phyloP scores from a whole-genome alignment of 2,888 invertebrate species.

The Gasteruption jaculator region DNA sequence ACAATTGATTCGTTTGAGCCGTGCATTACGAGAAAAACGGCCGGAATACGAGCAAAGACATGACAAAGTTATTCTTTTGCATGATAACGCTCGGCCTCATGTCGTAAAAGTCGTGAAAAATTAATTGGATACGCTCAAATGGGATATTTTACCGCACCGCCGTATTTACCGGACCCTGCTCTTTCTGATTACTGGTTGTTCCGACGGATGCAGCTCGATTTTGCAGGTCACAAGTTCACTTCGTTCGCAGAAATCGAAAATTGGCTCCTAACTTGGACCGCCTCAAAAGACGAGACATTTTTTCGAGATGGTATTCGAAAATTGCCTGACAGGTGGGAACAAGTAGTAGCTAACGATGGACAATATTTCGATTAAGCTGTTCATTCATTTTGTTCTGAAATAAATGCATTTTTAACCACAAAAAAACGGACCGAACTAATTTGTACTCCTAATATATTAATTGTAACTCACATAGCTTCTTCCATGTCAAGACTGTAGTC shows the following conservation, averaged over 20 bases:
- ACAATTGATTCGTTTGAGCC: slow-evolving; percentile 22
- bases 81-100: slow-evolving; percentile 27
- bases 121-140: slow-evolving; percentile 23
- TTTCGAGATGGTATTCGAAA: slow-evolving; percentile 17
- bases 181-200: slow-evolving; percentile 24
- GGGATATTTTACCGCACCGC: slow-evolving; percentile 24
- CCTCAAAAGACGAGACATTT: slow-evolving; percentile 17
- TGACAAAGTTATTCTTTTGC: slow-evolving; percentile 27
- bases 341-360: slow-evolving; percentile 20
- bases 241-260: slow-evolving; percentile 19
- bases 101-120: slow-evolving; percentile 21
- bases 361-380: slow-evolving; percentile 23
- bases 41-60: slow-evolving; percentile 19
- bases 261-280: slow-evolving; percentile 15
- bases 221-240: slow-evolving; percentile 21
- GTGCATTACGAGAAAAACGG: slow-evolving; percentile 20
- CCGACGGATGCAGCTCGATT: slow-evolving; percentile 20
- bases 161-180: slow-evolving; percentile 18
- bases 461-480: no score
- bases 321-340: slow-evolving; percentile 23
- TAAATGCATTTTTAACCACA: slow-evolving; percentile 12
- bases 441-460: no score
- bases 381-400: slow-evolving; percentile 9
- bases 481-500: no score
- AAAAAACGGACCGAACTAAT: no score